Percentiles rank a stretch among this genome's conserved stretches.
These are phyloP conservation scores for Drosophila nikananu DNA, from an alignment of 1,140 invertebrate species.

Conservation along the genomic window DNA sequence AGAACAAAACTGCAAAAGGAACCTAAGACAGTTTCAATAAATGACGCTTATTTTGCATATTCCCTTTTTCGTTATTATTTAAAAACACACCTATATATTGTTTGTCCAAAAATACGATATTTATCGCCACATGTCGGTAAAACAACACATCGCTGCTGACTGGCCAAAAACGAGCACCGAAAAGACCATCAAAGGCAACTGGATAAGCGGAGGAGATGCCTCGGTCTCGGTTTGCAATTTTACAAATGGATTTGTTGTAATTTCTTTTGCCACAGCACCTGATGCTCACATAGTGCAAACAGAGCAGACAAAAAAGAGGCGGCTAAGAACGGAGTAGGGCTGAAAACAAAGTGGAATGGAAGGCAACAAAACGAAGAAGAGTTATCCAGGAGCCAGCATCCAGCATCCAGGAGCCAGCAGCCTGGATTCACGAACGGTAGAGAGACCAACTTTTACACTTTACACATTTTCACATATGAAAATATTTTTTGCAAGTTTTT, in stretches of 20 bases:
- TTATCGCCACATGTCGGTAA: slow-evolving; percentile 9
- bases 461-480: slow-evolving; percentile 83
- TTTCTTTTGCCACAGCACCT: slow-evolving; percentile 82
- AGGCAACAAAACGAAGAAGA: slow-evolving; percentile 55
- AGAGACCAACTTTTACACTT: slow-evolving; percentile 74
- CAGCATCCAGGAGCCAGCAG: background rate
- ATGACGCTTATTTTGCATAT: background rate
- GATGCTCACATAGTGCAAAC: slow-evolving; percentile 72
- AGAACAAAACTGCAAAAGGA: background rate
- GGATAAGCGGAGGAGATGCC: slow-evolving; percentile 59
- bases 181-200: slow-evolving; percentile 69
- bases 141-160: slow-evolving; percentile 13
- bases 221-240: slow-evolving; percentile 81
- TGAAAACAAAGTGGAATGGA: slow-evolving; percentile 70
- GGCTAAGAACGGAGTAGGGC: slow-evolving; percentile 25
- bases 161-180: slow-evolving; percentile 30
- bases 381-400: slow-evolving; percentile 9
- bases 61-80: background rate
- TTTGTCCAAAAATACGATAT: background rate
- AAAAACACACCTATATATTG: background rate
- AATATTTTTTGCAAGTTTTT: slow-evolving; percentile 82
- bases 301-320: slow-evolving; percentile 34
- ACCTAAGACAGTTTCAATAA: background rate
- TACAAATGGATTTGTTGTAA: slow-evolving; percentile 83
- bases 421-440: slow-evolving; percentile 30